Conservation (phyloP, 2,888 invertebrate species). For the Xanthia icteritia region DNA sequence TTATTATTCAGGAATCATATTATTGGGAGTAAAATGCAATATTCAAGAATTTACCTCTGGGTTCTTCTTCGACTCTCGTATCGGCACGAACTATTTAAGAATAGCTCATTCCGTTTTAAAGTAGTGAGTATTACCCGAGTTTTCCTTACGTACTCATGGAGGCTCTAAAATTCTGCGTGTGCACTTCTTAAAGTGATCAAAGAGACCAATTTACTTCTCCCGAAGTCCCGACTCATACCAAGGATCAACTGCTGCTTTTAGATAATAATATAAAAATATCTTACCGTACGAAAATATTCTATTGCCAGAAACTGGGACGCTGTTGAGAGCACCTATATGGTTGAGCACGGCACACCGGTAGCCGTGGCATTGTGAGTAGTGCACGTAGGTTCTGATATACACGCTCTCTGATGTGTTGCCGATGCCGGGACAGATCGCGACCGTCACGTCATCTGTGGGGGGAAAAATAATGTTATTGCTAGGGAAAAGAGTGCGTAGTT, state of each 20-base stretch:
- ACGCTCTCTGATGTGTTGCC: conserved; percentile 98
- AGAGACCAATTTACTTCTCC: background rate
- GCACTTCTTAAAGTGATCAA: background rate
- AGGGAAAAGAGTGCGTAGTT: background rate
- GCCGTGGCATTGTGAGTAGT: conserved; percentile 97
- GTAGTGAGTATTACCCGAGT: background rate
- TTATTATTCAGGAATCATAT: background rate
- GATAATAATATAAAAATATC: conserved; percentile 62
- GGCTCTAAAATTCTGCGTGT: background rate
- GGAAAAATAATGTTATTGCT: conserved; percentile 7
- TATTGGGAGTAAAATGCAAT: background rate
- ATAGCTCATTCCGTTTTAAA: background rate
- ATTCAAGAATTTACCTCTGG: background rate
- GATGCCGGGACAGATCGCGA: conserved; percentile 97
- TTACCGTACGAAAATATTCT: conserved; percentile 98
- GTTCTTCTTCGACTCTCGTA: background rate
- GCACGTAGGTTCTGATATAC: conserved; percentile 97
- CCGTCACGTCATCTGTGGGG: conserved; percentile 94
- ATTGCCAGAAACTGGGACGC: conserved; percentile 96
- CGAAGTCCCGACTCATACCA: no score
- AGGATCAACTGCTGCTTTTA: background rate
- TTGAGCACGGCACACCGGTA: conserved; percentile 98
- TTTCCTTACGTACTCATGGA: background rate
- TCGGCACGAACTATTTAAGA: background rate
- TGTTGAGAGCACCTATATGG: conserved; percentile 96